Evolutionary conservation across 2,797 vertebrate species (phyloP), one percentile per base, ranked within the genome.

Genomic region (Cichlasoma orientale): DNA sequence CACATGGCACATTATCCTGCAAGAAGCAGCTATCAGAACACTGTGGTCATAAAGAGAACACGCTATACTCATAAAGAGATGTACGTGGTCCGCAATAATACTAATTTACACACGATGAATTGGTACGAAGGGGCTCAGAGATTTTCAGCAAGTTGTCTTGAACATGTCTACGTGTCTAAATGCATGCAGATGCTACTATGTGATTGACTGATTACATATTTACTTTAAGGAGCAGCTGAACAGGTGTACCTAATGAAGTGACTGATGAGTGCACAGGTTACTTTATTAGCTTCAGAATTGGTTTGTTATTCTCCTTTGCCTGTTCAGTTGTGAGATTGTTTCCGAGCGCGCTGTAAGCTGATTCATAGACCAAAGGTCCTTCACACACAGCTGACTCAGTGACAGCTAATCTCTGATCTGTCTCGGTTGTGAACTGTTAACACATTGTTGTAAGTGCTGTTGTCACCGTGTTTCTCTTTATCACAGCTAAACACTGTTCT

Each of bases 321-420:
- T 31, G 36, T 66, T 61, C 59, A 70, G 55, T 82, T 31, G 14
- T 58, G 50, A 72, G 76, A 85, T 85, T 87, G 89, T 93, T 89
- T 83, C 66, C 4, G 21, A 19, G 4, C 38, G 44, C 1, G n/a
- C 41, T 75, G 33, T 92, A 91, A 92, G 79, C 88, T 90, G 85
- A 91, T 92, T 92, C 83, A 83, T 13, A 16, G 92, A 90, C 79
- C 92, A 92, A 94, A 95, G 94, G 92, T 94, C 84, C 54, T 77
- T 18, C 0, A 69, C 78, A 83, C 71, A 88, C 41, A 80, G 89
- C 92, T 92, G 90, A 91, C 79, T 90, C 85, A 63, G 78, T 86
- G 81, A 88, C 78, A 36, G 80, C 82, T 92, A 92, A 93, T 93
- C 90, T 91, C 77, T 78, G 75, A 86, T 87, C 72, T 59, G 72